A percentile compares a stretch with the other conserved stretches of the same genome.
Evolutionary conservation across 2,888 invertebrate genomes (phyloP).

Genomic region (Sinelater perroti): DNA sequence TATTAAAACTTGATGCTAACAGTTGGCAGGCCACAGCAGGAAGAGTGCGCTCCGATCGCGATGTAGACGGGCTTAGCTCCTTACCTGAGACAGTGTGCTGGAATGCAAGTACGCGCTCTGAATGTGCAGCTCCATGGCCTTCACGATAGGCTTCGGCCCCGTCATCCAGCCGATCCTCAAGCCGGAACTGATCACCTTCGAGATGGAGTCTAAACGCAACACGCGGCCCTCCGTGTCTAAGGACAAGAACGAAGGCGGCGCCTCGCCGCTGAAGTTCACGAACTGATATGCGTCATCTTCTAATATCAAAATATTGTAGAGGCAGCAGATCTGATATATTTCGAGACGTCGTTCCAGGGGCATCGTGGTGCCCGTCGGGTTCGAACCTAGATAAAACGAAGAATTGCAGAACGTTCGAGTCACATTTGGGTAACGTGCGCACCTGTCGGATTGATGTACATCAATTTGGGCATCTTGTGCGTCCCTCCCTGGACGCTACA

Average conservation of each 20-base stretch:
- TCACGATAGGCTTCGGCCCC: conserved; percentile 72
- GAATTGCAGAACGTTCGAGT: neutral
- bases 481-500: conserved; percentile 50
- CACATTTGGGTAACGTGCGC: too few species aligned
- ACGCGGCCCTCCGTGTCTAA: conserved; percentile 80
- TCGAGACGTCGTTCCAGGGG: conserved; percentile 70
- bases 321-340: conserved; percentile 78
- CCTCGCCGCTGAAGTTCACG: conserved; percentile 71
- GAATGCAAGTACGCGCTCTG: conserved; percentile 75
- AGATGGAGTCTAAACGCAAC: conserved; percentile 79
- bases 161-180: conserved; percentile 78
- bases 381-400: conserved; percentile 63
- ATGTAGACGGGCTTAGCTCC: too few species aligned
- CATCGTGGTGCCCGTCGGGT: conserved; percentile 78
- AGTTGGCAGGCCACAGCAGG: conserved; percentile 4
- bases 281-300: conserved; percentile 88
- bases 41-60: conserved; percentile 1
- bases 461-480: conserved; percentile 72
- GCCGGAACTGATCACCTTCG: conserved; percentile 78
- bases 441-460: conserved; percentile 78
- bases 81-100: conserved; percentile 72
- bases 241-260: conserved; percentile 74
- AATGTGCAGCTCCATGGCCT: conserved; percentile 73
- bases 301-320: conserved; percentile 78
- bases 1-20: conserved; percentile 17